Evolutionary conservation across 2,113 vertebrate genomes (phyloP).

Genomic region (Odontophorus gujanensis): DNA sequence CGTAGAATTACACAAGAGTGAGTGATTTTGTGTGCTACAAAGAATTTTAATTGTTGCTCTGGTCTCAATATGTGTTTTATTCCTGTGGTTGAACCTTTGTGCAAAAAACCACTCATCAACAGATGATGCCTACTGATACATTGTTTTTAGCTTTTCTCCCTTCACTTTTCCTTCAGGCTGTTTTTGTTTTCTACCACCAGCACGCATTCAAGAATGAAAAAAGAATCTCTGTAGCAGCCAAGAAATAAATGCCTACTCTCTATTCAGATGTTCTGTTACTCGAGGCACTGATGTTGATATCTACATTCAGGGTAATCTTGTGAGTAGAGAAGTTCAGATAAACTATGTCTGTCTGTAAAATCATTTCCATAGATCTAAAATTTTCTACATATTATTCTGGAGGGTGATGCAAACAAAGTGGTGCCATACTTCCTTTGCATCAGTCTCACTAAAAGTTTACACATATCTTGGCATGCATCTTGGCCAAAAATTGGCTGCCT

Average conservation of each 20-base stretch:
- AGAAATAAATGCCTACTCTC: slow-evolving; percentile 5
- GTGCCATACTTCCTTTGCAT: not conserved
- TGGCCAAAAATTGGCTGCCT: not conserved
- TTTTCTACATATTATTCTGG: not conserved
- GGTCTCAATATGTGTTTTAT: not conserved
- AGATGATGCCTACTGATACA: not conserved
- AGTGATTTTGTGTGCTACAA: not conserved
- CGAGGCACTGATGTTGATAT: not conserved
- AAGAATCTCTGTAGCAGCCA: not conserved
- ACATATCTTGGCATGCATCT: not conserved
- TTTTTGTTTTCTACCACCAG: not conserved
- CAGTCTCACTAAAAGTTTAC: not conserved
- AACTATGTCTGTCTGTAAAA: not conserved
- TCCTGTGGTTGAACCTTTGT: not conserved
- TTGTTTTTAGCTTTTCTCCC: not conserved
- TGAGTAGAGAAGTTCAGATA: not conserved
- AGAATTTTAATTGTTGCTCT: not conserved
- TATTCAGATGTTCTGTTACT: not conserved
- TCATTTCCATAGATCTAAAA: slow-evolving; percentile 3
- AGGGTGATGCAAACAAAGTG: not conserved
- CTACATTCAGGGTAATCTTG: slow-evolving; percentile 9
- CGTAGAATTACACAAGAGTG: not conserved
- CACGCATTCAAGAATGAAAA: not conserved
- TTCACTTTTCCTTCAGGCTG: not conserved
- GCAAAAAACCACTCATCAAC: not conserved